Evolutionary conservation across 2,888 invertebrate species (phyloP).

Genomic region (Orthosia gracilis): DNA sequence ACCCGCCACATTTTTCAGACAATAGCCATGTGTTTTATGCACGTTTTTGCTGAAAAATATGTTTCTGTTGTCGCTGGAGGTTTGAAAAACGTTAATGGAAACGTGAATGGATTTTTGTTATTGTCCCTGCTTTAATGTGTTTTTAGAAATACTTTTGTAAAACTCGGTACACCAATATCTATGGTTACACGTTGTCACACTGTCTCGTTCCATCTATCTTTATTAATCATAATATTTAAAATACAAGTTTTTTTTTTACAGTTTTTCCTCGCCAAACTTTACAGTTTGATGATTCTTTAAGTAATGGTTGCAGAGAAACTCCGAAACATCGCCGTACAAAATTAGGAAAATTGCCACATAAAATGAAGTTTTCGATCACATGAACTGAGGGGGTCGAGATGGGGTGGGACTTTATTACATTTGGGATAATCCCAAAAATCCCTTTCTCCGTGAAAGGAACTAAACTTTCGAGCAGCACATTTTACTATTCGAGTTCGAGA

Average conservation of each 20-base stretch:
- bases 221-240: no score
- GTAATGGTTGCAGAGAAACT: background rate
- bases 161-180: background rate
- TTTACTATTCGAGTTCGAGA: constrained; percentile 3
- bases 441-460: background rate
- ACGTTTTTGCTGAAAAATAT: background rate
- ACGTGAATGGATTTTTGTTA: no score
- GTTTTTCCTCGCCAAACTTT: no score
- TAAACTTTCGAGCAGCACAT: background rate
- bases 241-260: no score
- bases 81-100: background rate
- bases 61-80: background rate
- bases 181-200: background rate
- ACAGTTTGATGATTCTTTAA: no score
- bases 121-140: no score
- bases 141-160: no score
- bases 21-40: background rate
- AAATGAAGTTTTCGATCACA: constrained; percentile 18
- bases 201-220: background rate
- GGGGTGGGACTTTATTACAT: background rate
- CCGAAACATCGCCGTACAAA: background rate
- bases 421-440: constrained; percentile 15
- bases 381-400: background rate
- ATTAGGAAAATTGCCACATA: background rate
- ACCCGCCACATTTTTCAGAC: constrained; percentile 19